phyloP scores from a whole-genome alignment of 1,140 invertebrate genomes.

The Micrasema minimum region DNA sequence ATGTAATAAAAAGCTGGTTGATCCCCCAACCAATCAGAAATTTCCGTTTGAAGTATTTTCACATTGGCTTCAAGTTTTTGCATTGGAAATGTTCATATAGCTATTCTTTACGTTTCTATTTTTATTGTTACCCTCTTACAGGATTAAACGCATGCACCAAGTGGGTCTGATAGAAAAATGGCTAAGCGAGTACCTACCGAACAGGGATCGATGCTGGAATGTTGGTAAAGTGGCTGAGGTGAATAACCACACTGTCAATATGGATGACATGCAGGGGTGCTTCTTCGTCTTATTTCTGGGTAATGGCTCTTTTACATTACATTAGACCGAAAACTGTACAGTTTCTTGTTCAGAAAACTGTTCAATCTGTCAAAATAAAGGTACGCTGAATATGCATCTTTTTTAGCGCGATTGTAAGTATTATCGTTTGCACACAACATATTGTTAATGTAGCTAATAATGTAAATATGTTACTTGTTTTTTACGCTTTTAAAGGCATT shows the following conservation, averaged over 20 bases:
- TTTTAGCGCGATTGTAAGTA: background rate
- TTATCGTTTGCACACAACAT: background rate
- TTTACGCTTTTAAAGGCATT: too few species aligned
- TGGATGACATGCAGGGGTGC: constrained; percentile 90
- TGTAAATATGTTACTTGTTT: too few species aligned
- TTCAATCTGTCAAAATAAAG: too few species aligned
- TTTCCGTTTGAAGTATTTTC: too few species aligned
- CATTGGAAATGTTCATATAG: too few species aligned
- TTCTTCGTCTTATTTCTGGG: constrained; percentile 84
- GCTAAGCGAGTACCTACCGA: constrained; percentile 80
- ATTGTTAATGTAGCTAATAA: too few species aligned
- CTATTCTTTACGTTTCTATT: background rate
- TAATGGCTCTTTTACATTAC: constrained; percentile 61
- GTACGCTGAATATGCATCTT: too few species aligned
- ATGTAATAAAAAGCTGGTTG: too few species aligned
- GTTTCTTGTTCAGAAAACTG: too few species aligned
- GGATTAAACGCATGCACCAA: constrained; percentile 82
- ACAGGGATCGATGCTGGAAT: constrained; percentile 82
- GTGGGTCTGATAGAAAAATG: constrained; percentile 87
- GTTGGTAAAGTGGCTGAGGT: constrained; percentile 71
- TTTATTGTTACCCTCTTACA: constrained; percentile 55
- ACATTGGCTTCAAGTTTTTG: too few species aligned
- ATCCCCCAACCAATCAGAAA: too few species aligned
- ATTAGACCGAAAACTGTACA: too few species aligned
- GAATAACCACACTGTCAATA: constrained; percentile 85